A percentile compares a stretch with the other conserved stretches of the same genome.
These are phyloP conservation scores for Helicoverpa zea DNA, from an alignment of 1,140 invertebrate species.

Conservation along the genomic window DNA sequence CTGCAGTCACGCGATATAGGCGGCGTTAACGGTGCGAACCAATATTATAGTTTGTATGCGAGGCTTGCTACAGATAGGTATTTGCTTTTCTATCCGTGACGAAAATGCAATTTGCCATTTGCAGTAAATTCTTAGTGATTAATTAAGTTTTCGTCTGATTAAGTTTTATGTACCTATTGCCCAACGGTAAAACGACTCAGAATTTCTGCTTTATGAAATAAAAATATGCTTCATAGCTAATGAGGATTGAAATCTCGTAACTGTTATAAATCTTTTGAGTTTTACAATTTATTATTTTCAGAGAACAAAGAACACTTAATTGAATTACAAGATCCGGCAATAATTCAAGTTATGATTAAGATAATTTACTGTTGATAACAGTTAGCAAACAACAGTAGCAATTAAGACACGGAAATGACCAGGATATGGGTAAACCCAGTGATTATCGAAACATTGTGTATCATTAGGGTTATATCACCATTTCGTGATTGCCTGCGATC, in stretches of 20 bases:
- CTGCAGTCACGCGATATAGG: constrained; percentile 64
- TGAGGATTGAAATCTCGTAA: too few relatives aligned
- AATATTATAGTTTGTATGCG: constrained; percentile 13
- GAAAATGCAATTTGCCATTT: constrained; percentile 24
- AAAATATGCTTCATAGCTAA: too few relatives aligned
- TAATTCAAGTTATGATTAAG: constrained; percentile 35
- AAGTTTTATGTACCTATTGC: not conserved
- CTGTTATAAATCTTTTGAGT: too few relatives aligned
- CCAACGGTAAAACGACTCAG: not conserved
- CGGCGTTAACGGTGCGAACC: constrained; percentile 23
- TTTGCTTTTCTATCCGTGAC: constrained; percentile 13
- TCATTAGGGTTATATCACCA: constrained; percentile 33
- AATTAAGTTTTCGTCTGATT: not conserved
- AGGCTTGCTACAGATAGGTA: constrained; percentile 25
- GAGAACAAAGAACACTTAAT: constrained; percentile 18
- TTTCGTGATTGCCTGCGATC: constrained; percentile 21
- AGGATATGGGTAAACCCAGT: constrained; percentile 58
- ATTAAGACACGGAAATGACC: constrained; percentile 49
- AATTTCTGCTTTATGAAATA: not conserved
- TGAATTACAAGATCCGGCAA: constrained; percentile 41
- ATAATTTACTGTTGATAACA: constrained; percentile 22
- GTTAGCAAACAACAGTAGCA: constrained; percentile 5
- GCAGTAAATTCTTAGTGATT: not conserved
- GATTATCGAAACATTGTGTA: constrained; percentile 43
- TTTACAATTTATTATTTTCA: not conserved